These are phyloP conservation scores for Furcifer pardalis DNA, from an alignment of 2,797 vertebrate genomes.

Conservation along the genomic window DNA sequence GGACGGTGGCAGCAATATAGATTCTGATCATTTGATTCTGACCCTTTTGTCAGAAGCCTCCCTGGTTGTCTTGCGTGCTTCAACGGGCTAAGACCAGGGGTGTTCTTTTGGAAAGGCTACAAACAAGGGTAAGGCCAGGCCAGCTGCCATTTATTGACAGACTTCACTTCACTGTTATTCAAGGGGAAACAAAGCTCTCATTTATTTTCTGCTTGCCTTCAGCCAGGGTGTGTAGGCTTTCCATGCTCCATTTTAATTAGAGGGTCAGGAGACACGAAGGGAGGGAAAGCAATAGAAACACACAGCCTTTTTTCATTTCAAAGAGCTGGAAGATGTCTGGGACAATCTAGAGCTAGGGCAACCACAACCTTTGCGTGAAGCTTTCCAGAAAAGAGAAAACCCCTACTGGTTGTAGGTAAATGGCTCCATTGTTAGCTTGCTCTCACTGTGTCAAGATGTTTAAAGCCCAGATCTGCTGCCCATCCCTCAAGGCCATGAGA, in stretches of 20 bases:
- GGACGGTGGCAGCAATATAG: too few relatives aligned
- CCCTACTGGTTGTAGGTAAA: not conserved
- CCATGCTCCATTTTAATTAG: slow-evolving; percentile 1
- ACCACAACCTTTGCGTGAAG: not conserved
- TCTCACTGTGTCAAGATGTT: not conserved
- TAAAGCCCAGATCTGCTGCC: not conserved
- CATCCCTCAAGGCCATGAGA: not conserved
- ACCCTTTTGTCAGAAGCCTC: not conserved
- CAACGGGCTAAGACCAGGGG: not conserved
- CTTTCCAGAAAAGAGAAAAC: not conserved
- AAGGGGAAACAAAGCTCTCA: slow-evolving; percentile 50
- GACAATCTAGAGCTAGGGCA: not conserved
- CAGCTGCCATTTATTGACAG: slow-evolving; percentile 30
- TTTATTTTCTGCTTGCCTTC: slow-evolving; percentile 34
- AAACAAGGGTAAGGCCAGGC: slow-evolving; percentile 12
- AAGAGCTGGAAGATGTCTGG: not conserved
- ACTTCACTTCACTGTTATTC: slow-evolving; percentile 46
- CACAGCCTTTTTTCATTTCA: not conserved
- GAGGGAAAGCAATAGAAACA: not conserved
- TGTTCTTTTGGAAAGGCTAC: slow-evolving; percentile 41
- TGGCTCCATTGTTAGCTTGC: not conserved
- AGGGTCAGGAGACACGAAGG: slow-evolving; percentile 33
- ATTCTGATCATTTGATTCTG: too few relatives aligned
- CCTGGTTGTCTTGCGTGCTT: not conserved
- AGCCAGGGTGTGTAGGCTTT: not conserved